Base-by-base conservation (phyloP, 2,888 invertebrate genomes). In the Drosophila incognita region DNA sequence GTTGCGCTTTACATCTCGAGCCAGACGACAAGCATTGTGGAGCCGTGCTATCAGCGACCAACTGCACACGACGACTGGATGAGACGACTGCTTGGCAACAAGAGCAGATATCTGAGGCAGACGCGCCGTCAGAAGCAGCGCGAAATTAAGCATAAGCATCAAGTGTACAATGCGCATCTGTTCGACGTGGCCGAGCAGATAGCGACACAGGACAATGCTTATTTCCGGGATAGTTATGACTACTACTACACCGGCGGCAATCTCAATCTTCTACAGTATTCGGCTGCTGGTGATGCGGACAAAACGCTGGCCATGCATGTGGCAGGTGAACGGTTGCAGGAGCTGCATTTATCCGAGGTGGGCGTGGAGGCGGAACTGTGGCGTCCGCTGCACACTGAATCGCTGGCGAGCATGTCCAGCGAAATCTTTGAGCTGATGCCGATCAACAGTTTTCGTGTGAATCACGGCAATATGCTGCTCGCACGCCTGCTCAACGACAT, bases 171-270 rank as follows among this genome's bases (percentile, higher is more conserved):
- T 40, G 7, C 0, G 0, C 35, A 60, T 29, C 8, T 85, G 3
- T 89, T 49, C 15, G 74, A 85, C 1, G 29, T 73, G 49, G 90
- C 85, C 2, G 88, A 85, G 56, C 75, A 71, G 2, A 88, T 85
- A 31, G 85, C 77, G 33, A 42, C 31, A 4, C 76, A 79, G 56
- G 86, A 85, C 1, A 82, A 85, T 74, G 61, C 84, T 0, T 92
- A 79, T 52, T 93, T 93, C 57, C 74, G 82, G 15, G 85, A 88
- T 6, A 89, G 89, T 51, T 92, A 92, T 52, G 93, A 93, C 67
- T 93, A 91, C 69, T 93, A 92, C 51, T 93, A 91, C 64, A 92
- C 92, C 0, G 92, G 92, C 3, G 93, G 93, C 11, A 93, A 91
- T 81, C 71, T 93, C 1, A 79, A 79, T 62, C 49, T 79, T 2